Evolutionary conservation across 2,797 vertebrate species (phyloP), one percentile per base, ranked within the genome.

Genomic region (Trichosurus vulpecula): DNA sequence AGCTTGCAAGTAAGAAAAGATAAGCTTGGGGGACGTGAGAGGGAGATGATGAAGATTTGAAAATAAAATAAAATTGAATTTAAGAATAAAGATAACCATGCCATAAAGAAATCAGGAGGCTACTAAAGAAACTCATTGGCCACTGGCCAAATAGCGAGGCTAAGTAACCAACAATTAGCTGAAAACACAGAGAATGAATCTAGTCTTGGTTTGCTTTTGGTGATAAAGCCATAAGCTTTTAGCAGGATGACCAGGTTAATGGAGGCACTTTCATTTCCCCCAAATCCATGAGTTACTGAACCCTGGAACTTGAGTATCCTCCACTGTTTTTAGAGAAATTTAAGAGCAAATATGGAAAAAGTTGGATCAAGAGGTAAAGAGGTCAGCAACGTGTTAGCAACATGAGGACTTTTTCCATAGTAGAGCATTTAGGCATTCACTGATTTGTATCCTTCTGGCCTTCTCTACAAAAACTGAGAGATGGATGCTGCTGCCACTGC

Each of bases 71-170:
- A 87, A 87, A 87, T 27, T 87, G 41, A 87, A 87, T 27, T 81
- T 81, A 81, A 41, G 66, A 47, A 51, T 47, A 74, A 90, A 92
- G 93, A 56, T 66, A 66, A 54, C 31, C 61, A 66, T 54, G 35
- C 92, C 93, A 95, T 81, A 47, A 52, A 93, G 61, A 93, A 81
- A 81, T 47, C 22, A 25, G 8, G 8, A 95, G 54, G 53, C 94
- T 96, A 94, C 96, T 95, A 95, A 96, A 94, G 41, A 92, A 81
- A 94, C 94, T 55, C 41, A 10, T 96, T 93, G 93, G 57, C 31
- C 30, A 30, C 53, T n/a, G 52, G 93, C 51, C 89, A 96, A 93
- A 52, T 41, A 58, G 56, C 1, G 53, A 87, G 92, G 90, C 54
- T 90, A 95, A 95, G 92, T 66, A 96, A 93, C 47, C 4, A 89